Base-by-base conservation (phyloP, 2,888 invertebrate species). In the Cyclophora albipunctata region DNA sequence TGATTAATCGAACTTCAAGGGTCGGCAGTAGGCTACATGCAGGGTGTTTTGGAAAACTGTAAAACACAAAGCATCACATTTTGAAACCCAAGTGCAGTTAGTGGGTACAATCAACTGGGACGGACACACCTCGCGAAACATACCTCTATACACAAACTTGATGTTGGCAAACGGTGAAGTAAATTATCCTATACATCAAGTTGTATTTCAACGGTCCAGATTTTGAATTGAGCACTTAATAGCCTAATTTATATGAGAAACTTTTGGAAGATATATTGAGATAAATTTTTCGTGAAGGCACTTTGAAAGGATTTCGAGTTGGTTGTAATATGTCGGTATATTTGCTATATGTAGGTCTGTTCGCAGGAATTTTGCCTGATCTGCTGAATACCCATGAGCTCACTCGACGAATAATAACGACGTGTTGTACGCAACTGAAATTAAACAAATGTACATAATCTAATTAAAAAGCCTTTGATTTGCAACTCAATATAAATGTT, bases 291-390 rank as follows among this genome's bases (percentile, higher is more conserved):
- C 63, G 64, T 71, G 64, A 81, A 83, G 80, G 83, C 83, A 84
- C 81, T 86, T 81, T 72, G 75, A 76, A 75, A 55, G 48, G 52
- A 70, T 67, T 59, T 62, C 62, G 66, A 75, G 65, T 64, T 60
- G 54, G 55, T 55, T 63, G 64, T 59, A 54, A 66, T 61, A 52
- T 64, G 60, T 45, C 55, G 61, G 58, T 59, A 57, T 71, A 67
- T 67, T 76, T 63, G 92, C 92, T 94, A 94, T 91, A 94, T 94
- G 90, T 92, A 94, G 75, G 94, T 94, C 87, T 94, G 94, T 90
- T 94, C 94, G 89, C 94, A 94, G 85, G 94, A 94, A 82, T 94
- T 94, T 85, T 94, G 94, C 71, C 94, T 91, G 83, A 92, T 89
- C 79, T 91, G 91, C 73, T 92, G 92, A 69, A 92, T 91, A 75